These are phyloP conservation scores for Melanotaenia boesemani DNA, from an alignment of 2,797 vertebrate genomes.

Conservation along the genomic window DNA sequence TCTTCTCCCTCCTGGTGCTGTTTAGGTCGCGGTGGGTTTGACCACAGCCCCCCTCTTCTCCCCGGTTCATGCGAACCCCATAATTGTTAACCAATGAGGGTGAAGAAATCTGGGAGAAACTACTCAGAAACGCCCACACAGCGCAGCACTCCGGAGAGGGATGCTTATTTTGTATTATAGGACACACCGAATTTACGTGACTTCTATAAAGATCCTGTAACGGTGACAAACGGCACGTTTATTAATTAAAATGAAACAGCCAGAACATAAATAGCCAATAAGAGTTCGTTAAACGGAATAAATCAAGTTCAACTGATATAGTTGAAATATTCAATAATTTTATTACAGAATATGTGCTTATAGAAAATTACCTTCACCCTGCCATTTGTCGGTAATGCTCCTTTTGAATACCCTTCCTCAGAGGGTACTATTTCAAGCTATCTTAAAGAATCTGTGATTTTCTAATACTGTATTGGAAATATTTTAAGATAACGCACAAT, in stretches of 20 bases:
- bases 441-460: too few relatives aligned
- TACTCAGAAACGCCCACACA: conserved; percentile 72
- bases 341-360: not conserved
- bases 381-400: too few relatives aligned
- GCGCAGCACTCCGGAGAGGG: not conserved
- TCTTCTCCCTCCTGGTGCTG: conserved; percentile 62
- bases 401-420: too few relatives aligned
- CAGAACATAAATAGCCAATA: not conserved
- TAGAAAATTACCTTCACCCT: not conserved
- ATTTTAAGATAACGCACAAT: too few relatives aligned
- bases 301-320: conserved; percentile 16
- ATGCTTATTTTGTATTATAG: conserved; percentile 38
- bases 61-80: conserved; percentile 76
- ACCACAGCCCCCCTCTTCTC: conserved; percentile 57
- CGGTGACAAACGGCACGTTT: conserved; percentile 7
- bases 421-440: too few relatives aligned
- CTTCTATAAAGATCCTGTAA: rapidly evolving
- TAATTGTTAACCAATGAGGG: conserved; percentile 75
- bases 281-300: not conserved
- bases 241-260: not conserved
- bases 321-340: conserved; percentile 3
- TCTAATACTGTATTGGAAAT: too few relatives aligned
- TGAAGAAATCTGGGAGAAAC: conserved; percentile 70
- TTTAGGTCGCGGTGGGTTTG: conserved; percentile 73
- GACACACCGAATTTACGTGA: not conserved